Base-by-base conservation (phyloP, 92 coral and sea anemone genomes). In the Zoanthus sociatus region DNA sequence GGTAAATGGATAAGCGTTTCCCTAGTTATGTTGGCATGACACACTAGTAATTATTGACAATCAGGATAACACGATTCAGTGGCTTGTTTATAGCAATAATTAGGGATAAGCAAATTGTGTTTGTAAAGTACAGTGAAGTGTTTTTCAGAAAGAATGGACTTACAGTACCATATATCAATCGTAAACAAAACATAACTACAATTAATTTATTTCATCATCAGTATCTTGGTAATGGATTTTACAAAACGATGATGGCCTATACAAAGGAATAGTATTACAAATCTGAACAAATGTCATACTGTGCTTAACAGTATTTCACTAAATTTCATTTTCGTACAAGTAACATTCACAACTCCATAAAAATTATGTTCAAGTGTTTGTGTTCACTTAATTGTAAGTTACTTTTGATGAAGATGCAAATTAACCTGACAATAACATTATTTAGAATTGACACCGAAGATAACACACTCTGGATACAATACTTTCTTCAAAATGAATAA, bases 401-500 rank as follows among this genome's bases (percentile, higher is more conserved):
- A 84, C 81, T 72, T 84, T 48, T 84, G 78, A 45, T 26, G 46
- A 64, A 78, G 30, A 78, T 54, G 56, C 76, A 84, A 71, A 56
- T 69, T 71, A 72, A 84, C 71, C 51, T 71, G 51, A 84, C 76
- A 74, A 84, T 84, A 84, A 84, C 82, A 84, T 84, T 84, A 30
- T 77, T 50, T 84, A 84, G 82, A 77, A 18, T 84, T n/a, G 78
- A 84, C 66, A 72, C 69, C 78, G 53, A 45, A 84, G 69, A 50
- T 84, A 72, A 84, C 37, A 66, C 88, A 54, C 88, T 84, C 78
- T 73, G 88, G 88, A 71, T 84, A 84, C 88, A 84, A 71, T 84
- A 26, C 60, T 75, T 75, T n/a, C 79, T 47, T 75, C 79, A 75
- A 75, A 75, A 75, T 20, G 79, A 75, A 50, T 75, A 75, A 75